Conservation (phyloP, 2,888 invertebrate genomes). For the Allygus modestus region DNA sequence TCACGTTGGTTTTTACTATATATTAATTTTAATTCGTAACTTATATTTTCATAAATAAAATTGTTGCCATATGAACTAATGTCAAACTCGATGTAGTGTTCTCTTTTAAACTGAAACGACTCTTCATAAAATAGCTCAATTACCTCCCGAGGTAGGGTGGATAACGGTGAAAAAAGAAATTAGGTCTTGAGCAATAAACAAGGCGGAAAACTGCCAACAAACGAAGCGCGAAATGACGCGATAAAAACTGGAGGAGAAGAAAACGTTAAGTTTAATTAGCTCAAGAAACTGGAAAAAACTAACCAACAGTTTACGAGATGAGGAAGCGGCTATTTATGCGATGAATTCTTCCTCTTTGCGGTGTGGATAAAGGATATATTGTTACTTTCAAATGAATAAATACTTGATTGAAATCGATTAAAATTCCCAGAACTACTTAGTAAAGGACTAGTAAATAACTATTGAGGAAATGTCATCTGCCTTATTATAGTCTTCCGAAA, state of each 20-base stretch:
- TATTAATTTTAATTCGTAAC: too few species aligned
- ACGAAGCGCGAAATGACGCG: slow-evolving; percentile 9
- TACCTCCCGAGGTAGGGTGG: not conserved
- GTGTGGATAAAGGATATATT: too few species aligned
- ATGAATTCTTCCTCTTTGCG: not conserved
- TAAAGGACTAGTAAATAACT: too few species aligned
- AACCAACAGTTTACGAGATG: slow-evolving; percentile 11
- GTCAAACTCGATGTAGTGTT: not conserved
- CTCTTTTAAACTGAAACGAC: too few species aligned
- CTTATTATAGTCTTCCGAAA: too few species aligned
- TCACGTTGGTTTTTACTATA: too few species aligned
- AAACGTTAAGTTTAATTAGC: slow-evolving; percentile 34
- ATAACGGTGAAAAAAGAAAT: not conserved
- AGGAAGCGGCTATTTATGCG: not conserved
- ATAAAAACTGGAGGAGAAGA: slow-evolving; percentile 20
- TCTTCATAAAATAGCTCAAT: not conserved
- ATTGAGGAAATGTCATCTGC: too few species aligned
- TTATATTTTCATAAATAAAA: too few species aligned
- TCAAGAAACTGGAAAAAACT: slow-evolving; percentile 9
- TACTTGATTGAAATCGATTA: too few species aligned
- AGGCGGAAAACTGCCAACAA: slow-evolving; percentile 4
- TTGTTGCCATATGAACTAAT: too few species aligned
- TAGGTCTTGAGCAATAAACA: not conserved
- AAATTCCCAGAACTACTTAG: too few species aligned
- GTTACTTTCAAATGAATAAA: too few species aligned